Evolutionary conservation across 2,797 vertebrate species (phyloP).

Genomic region (Dallia pectoralis): DNA sequence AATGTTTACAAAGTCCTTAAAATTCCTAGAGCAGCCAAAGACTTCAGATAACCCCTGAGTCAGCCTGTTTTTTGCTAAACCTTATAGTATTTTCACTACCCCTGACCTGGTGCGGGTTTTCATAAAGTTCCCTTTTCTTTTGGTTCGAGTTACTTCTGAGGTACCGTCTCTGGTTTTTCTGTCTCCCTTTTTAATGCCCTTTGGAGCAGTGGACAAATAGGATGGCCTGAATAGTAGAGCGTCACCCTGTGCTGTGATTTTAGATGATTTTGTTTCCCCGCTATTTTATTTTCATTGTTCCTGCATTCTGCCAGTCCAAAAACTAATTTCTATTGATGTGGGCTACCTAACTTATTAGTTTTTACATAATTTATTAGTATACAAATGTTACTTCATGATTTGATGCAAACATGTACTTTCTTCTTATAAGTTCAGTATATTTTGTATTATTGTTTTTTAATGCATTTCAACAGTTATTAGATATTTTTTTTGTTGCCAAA

Average conservation of each 20-base stretch:
- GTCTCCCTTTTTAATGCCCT: conserved; percentile 13
- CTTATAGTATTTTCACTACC: conserved; percentile 12
- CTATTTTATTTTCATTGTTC: conserved; percentile 5
- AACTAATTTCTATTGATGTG: not conserved
- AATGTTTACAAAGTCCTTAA: conserved; percentile 91
- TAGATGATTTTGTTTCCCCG: too few relatives aligned
- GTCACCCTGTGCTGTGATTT: too few relatives aligned
- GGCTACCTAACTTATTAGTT: conserved; percentile 18
- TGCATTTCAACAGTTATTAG: conserved; percentile 17
- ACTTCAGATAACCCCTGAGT: conserved; percentile 66
- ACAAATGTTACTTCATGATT: conserved; percentile 16
- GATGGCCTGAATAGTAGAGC: not conserved
- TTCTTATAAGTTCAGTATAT: too few relatives aligned
- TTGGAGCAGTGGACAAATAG: conserved; percentile 6
- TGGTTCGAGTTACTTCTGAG: conserved; percentile 17
- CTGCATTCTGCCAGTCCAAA: conserved; percentile 13
- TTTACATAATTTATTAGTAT: too few relatives aligned
- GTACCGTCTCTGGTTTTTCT: conserved; percentile 40
- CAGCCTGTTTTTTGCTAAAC: not conserved
- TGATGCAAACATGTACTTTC: conserved; percentile 40
- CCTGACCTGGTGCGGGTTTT: conserved; percentile 1
- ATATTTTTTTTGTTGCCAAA: conserved; percentile 55
- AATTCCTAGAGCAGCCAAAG: conserved; percentile 69
- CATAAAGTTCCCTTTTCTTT: not conserved
- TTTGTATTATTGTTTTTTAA: conserved; percentile 14